phyloP scores from a whole-genome alignment of 2,797 vertebrate species.

The Australoheros facetus region DNA sequence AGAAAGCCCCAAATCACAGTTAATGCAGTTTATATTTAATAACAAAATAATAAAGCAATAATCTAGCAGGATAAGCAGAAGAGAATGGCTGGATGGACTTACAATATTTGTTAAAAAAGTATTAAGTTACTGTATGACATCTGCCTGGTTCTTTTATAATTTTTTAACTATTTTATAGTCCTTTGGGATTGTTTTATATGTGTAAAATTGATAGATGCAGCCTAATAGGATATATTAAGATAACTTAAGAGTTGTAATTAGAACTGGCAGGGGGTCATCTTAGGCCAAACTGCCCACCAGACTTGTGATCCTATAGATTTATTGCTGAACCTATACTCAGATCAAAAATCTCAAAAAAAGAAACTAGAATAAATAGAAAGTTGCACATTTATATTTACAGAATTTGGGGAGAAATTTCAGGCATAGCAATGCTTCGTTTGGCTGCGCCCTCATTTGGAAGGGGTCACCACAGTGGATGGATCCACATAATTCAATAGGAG shows the following conservation, averaged over 20 bases:
- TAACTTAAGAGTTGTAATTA: not conserved
- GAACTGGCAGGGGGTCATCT: not conserved
- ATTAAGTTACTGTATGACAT: not conserved
- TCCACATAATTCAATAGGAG: no score
- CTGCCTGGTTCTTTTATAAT: not conserved
- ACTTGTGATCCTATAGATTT: not conserved
- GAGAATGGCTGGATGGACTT: no score
- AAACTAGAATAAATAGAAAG: not conserved
- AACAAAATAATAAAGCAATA: not conserved
- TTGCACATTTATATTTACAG: no score
- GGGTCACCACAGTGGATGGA: accelerated
- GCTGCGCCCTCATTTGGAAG: not conserved
- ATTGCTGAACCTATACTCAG: not conserved
- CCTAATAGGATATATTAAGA: not conserved
- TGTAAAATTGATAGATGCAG: not conserved
- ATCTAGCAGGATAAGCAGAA: not conserved
- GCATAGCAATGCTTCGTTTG: not conserved
- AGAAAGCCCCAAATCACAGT: not conserved
- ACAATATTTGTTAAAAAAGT: not conserved
- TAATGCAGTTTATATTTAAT: not conserved
- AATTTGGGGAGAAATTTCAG: no score
- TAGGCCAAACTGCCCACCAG: not conserved
- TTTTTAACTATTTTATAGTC: not conserved
- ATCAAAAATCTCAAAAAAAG: not conserved
- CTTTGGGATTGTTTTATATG: not conserved